Conservation (phyloP, 2,113 vertebrate species). For the Nicator chloris region DNA sequence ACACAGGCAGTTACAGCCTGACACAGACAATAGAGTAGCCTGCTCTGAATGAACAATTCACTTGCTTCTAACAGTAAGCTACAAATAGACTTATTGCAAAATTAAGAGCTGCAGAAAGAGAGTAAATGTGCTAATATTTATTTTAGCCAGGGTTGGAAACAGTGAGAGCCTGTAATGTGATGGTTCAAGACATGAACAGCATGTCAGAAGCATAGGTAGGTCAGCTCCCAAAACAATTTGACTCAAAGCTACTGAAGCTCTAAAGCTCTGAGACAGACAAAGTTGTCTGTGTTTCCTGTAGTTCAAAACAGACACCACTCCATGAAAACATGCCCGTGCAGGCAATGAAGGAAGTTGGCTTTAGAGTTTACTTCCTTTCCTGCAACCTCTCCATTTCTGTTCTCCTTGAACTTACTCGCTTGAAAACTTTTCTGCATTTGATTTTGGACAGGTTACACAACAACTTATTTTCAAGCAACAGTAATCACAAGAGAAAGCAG, state of each 20-base stretch:
- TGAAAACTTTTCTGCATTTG: not conserved
- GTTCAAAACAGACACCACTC: not conserved
- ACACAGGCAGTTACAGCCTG: not conserved
- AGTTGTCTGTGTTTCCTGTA: not conserved
- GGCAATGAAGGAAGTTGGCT: not conserved
- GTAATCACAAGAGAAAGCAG: not conserved
- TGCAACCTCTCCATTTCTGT: not conserved
- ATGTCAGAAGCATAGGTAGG: accelerated
- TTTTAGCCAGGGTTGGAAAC: not conserved
- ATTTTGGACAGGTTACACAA: not conserved
- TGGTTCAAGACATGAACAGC: not conserved
- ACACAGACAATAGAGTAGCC: not conserved
- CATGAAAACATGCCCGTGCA: not conserved
- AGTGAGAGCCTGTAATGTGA: not conserved
- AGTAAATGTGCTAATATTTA: not conserved
- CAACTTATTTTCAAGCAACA: not conserved
- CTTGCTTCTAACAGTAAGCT: not conserved
- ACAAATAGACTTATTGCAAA: not conserved
- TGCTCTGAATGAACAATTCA: not conserved
- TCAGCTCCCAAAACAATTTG: not conserved
- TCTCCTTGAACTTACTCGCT: not conserved
- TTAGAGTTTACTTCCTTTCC: not conserved
- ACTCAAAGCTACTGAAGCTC: not conserved
- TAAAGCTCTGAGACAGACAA: not conserved
- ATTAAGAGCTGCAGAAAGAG: not conserved